Base-by-base conservation (phyloP, 2,797 vertebrate species). In the Trachops cirrhosus region DNA sequence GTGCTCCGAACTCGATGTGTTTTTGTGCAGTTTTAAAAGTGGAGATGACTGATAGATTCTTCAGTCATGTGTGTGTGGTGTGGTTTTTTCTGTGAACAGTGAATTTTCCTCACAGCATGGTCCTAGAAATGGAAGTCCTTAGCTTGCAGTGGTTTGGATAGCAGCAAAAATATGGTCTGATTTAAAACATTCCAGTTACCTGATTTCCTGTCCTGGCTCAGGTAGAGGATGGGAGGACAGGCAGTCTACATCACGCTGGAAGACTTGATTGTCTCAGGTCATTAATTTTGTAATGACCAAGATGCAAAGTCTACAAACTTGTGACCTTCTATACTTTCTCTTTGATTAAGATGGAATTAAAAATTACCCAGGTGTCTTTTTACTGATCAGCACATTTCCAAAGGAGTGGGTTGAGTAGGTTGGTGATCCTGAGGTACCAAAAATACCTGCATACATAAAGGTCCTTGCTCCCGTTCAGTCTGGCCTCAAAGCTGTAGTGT, bases 221-320 rank as follows among this genome's bases (percentile, higher is more conserved):
- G n/a, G 10, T 52, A 21, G 41, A 80, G 37, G 57, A 29, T 14
- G 62, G 70, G 41, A 57, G n/a, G 4, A 44, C 1, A 50, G 16
- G 46, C 18, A 37, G 19, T 74, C 12, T 9, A 70, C 10, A 9
- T 62, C 34, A 80, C 29, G 3, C 68, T 6, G 9, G n/a, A 90
- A 93, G 12, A 6, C 88, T 78, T 94, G 44, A 10, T 93, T 37
- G 12, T 46, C 48, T 64, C 6, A 0, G 26, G 11, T 39, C 34
- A 54, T 74, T 78, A 57, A 84, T 82, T 94, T 88, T 83, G 4
- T 83, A 86, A 74, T 88, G 89, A 91, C 46, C 54, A 87, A 89
- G 26, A 57, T 84, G 34, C 22, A 50, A 59, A 78, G 5, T 70
- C 50, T 44, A 62, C 54, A 89, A 32, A 86, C 19, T 7, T 74